These are phyloP conservation scores for Enteromius treurensis DNA, from an alignment of 2,797 vertebrate genomes.

Conservation along the genomic window DNA sequence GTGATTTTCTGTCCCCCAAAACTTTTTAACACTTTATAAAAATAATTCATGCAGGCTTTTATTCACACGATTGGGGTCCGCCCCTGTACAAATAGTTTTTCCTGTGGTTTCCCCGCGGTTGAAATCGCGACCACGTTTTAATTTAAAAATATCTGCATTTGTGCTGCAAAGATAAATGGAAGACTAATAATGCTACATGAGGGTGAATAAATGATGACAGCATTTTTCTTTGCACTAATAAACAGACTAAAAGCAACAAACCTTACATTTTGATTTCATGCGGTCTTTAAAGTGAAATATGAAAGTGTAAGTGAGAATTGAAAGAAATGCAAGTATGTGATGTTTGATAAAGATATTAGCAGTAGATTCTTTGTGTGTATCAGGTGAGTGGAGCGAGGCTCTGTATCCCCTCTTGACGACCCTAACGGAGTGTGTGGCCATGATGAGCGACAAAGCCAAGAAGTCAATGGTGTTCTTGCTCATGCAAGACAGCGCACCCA, in stretches of 20 bases:
- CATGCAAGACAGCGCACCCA: slow-evolving; percentile 89
- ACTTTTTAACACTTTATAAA: no score
- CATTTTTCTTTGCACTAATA: background rate
- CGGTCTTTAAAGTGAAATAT: background rate
- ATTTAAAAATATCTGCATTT: background rate
- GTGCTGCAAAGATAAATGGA: background rate
- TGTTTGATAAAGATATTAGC: background rate
- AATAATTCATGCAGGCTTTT: no score
- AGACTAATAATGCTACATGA: background rate
- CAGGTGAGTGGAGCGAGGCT: slow-evolving; percentile 91
- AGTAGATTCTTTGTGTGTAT: slow-evolving; percentile 34
- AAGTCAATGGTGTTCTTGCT: slow-evolving; percentile 91
- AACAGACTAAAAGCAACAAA: background rate
- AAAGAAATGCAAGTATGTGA: background rate
- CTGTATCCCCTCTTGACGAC: slow-evolving; percentile 89
- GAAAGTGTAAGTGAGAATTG: background rate
- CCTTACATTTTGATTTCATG: background rate
- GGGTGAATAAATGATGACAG: background rate
- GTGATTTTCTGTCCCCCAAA: no score
- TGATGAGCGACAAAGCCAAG: slow-evolving; percentile 93
- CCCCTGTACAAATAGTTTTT: no score
- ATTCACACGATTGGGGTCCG: no score
- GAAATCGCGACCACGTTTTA: background rate
- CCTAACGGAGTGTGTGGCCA: slow-evolving; percentile 87
- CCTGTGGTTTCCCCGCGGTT: no score